Evolutionary conservation across 2,113 vertebrate genomes (phyloP).

Genomic region (Thalassoma bifasciatum): DNA sequence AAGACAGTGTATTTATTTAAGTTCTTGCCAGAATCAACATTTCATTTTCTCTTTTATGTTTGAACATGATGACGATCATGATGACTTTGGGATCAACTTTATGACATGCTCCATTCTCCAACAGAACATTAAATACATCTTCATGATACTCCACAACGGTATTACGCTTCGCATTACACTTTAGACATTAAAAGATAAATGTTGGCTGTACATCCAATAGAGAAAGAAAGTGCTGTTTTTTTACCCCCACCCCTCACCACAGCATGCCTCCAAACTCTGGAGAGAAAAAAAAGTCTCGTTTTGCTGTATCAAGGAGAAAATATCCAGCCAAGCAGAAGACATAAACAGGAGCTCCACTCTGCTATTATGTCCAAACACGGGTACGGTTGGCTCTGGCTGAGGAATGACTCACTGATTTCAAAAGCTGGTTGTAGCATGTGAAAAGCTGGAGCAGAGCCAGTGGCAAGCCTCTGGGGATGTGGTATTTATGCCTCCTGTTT

Average conservation of each 20-base stretch:
- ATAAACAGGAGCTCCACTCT: constrained; percentile 37
- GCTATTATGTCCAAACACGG: constrained; percentile 56
- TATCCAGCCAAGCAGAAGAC: constrained; percentile 53
- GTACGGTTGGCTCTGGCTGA: constrained; percentile 26
- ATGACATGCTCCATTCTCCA: too few relatives aligned
- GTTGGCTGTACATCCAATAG: constrained; percentile 5
- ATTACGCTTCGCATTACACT: too few relatives aligned
- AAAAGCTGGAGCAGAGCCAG: constrained; percentile 38
- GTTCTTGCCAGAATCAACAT: too few relatives aligned
- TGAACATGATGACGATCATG: too few relatives aligned
- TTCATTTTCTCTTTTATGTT: too few relatives aligned
- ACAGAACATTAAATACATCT: too few relatives aligned
- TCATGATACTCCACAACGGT: too few relatives aligned
- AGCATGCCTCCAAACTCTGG: constrained; percentile 13
- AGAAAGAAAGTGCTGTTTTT: not conserved
- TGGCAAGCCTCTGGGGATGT: not conserved
- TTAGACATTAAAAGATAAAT: too few relatives aligned
- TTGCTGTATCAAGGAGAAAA: constrained; percentile 43
- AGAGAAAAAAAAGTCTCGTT: constrained; percentile 6
- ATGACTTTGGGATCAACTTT: too few relatives aligned
- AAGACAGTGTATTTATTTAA: too few relatives aligned
- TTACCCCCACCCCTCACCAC: not conserved
- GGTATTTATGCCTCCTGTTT: constrained; percentile 24
- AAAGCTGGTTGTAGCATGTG: constrained; percentile 42
- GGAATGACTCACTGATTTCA: constrained; percentile 38